phyloP scores from a whole-genome alignment of 2,113 vertebrate genomes.

The Grallaria varia region DNA sequence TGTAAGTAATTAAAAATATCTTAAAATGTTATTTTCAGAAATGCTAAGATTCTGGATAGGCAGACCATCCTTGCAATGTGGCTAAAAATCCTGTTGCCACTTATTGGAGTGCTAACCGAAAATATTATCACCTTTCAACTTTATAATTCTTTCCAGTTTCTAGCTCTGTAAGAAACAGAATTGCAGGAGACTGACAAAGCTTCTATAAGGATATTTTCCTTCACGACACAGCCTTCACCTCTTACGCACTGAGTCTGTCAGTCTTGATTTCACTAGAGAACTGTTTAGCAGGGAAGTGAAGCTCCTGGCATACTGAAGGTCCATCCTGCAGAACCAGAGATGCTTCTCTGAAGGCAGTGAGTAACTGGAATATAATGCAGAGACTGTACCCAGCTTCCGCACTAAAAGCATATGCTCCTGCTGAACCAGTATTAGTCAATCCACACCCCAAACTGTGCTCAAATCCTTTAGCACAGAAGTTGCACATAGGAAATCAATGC shows the following conservation, averaged over 20 bases:
- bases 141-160: not conserved
- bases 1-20: not conserved
- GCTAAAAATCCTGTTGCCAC: not conserved
- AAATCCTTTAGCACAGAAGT: not conserved
- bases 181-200: not conserved
- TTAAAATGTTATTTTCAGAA: not conserved
- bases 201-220: not conserved
- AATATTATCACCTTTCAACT: not conserved
- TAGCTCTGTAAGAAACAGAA: not conserved
- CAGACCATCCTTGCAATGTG: not conserved
- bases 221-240: not conserved
- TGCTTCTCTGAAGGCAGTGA: not conserved
- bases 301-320: not conserved
- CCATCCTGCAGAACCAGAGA: accelerated
- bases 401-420: not conserved
- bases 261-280: not conserved
- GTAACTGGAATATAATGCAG: not conserved
- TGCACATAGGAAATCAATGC: not conserved
- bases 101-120: not conserved
- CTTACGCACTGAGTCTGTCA: not conserved
- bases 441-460: not conserved
- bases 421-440: not conserved
- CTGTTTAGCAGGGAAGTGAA: not conserved
- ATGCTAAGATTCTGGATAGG: not conserved
- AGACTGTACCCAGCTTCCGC: not conserved